Base-by-base conservation (phyloP, 2,113 vertebrate species). In the Pelecanoides urinatrix region DNA sequence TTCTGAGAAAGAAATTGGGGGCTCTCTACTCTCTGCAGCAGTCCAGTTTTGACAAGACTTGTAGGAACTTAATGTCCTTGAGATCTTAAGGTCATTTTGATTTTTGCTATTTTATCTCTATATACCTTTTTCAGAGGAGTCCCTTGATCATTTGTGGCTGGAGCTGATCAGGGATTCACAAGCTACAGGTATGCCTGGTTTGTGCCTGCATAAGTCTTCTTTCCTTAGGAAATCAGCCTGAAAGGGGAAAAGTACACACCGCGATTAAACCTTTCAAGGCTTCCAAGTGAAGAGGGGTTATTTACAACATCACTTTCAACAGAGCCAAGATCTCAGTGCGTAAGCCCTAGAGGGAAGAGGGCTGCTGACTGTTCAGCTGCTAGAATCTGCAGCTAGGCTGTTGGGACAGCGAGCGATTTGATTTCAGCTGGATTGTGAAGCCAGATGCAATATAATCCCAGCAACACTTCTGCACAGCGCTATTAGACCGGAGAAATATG, bases 361-460 rank as follows among this genome's bases (percentile, higher is more conserved):
- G 30, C 61, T 94, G 79, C 49, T 86, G 91, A 65, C 72, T 86
- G 34, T 71, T 87, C 89, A 85, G 77, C 91, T 95, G 92, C 50
- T 72, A 40, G 62, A 65, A 27, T 85, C 61, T 32, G 62, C 40
- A 45, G 73, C 47, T 65, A 81, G 20, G 66, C 56, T 75, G 3
- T 87, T 81, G 70, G 70, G 73, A 85, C 88, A 94, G 91, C 1
- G 1, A 78, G 58, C 0, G 0, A n/a, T 95, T 95, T 84, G 36
- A 82, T 97, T 94, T 94, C 77, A 85, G 76, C 49, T 16, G 44
- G 18, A 29, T 66, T 80, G 74, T 62, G 49, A 79, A 73, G 71
- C 62, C 92, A 95, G 92, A 86, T 89, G 95, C 68, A 85, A 27
- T 49, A 56, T 89, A 85, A 78, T 88, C 76, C 36, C 68, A 92